These are phyloP conservation scores for Brachionus plicatilis DNA, from an alignment of 1,140 invertebrate species.

Conservation along the genomic window DNA sequence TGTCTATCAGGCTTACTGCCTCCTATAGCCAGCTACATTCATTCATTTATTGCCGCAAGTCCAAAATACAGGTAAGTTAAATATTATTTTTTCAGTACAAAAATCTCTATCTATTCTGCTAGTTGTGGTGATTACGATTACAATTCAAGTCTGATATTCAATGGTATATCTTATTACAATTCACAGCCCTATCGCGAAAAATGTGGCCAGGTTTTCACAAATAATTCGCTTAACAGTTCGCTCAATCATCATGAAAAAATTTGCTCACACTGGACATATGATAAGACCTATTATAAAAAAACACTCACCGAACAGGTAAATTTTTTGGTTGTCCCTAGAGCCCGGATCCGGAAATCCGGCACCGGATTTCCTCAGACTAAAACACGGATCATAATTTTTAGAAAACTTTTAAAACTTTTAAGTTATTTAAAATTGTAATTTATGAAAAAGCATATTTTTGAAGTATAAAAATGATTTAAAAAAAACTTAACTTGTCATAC, in stretches of 20 bases:
- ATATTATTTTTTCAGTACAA: background rate
- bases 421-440: too few relatives aligned
- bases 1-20: constrained; percentile 17
- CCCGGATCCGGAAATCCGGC: too few relatives aligned
- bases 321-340: background rate
- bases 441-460: too few relatives aligned
- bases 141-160: too few relatives aligned
- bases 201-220: background rate
- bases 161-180: background rate
- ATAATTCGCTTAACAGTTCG: background rate
- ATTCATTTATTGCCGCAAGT: constrained; percentile 23
- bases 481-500: too few relatives aligned
- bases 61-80: background rate
- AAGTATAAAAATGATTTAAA: background rate
- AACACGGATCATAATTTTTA: too few relatives aligned
- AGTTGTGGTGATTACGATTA: background rate
- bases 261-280: background rate
- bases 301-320: constrained; percentile 21
- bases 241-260: background rate
- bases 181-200: background rate
- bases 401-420: too few relatives aligned
- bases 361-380: too few relatives aligned
- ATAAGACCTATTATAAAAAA: constrained; percentile 31
- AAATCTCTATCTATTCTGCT: background rate
- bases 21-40: constrained; percentile 12